These are phyloP conservation scores for Crossoptilon crossoptilon DNA, from an alignment of 2,797 vertebrate genomes.

Conservation along the genomic window DNA sequence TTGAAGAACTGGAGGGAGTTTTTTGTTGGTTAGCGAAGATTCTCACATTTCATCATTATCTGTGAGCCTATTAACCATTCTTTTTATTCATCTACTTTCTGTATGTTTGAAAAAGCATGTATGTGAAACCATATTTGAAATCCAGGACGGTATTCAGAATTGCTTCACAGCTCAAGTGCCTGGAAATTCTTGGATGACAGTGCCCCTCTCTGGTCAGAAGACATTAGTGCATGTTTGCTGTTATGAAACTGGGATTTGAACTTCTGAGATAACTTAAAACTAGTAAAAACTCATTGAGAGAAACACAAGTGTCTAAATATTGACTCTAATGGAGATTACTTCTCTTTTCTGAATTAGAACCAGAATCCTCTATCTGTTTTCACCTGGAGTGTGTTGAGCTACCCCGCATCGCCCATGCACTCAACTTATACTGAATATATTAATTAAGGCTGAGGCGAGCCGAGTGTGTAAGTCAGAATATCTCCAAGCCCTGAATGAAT, in stretches of 20 bases:
- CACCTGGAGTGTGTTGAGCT: not conserved
- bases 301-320: not conserved
- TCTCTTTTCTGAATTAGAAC: not conserved
- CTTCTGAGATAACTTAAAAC: not conserved
- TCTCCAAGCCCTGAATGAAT: not conserved
- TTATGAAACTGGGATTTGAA: not conserved
- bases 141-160: not conserved
- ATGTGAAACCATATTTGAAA: not conserved
- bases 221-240: not conserved
- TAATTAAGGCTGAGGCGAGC: not conserved
- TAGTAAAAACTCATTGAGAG: not conserved
- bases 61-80: not conserved
- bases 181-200: conserved; percentile 73
- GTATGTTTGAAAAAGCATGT: not conserved
- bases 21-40: not conserved
- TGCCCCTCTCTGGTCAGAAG: conserved; percentile 77
- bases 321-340: not conserved
- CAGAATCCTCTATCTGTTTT: fast-evolving
- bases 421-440: not conserved
- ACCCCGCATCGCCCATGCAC: fast-evolving
- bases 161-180: not conserved
- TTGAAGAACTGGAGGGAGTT: not conserved
- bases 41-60: not conserved
- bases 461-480: not conserved
- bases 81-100: not conserved